Evolutionary conservation across 2,888 invertebrate species (phyloP).

Genomic region (Tachystola acroxantha): DNA sequence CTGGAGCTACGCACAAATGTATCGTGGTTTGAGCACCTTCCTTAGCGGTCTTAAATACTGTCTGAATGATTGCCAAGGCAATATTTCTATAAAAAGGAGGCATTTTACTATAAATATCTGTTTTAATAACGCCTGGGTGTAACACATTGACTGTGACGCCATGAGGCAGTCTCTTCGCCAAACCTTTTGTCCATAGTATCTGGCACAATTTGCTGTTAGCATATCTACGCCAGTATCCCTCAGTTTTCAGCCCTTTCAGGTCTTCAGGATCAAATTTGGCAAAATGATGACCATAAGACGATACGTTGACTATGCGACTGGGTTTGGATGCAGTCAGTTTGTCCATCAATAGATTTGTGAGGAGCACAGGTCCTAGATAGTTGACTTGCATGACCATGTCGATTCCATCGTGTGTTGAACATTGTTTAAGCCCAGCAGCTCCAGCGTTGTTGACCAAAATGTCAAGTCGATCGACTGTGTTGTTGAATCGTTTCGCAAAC

Average conservation of each 20-base stretch:
- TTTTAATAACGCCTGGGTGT: conserved; percentile 90
- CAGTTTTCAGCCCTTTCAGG: conserved; percentile 21
- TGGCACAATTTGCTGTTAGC: conserved; percentile 58
- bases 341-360: conserved; percentile 81
- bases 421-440: conserved; percentile 43
- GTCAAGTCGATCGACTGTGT: conserved; percentile 69
- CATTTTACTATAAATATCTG: conserved; percentile 84
- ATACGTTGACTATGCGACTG: conserved; percentile 62
- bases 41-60: conserved; percentile 82
- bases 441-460: conserved; percentile 83
- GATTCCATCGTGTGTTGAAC: conserved; percentile 78
- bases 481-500: conserved; percentile 80
- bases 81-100: conserved; percentile 59
- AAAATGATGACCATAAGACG: conserved; percentile 47
- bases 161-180: conserved; percentile 47
- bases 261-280: conserved; percentile 66
- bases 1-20: conserved; percentile 84
- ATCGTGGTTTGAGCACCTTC: conserved; percentile 90
- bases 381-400: conserved; percentile 82
- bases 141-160: conserved; percentile 87
- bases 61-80: conserved; percentile 72
- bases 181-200: conserved; percentile 56
- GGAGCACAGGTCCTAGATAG: conserved; percentile 83
- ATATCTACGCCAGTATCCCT: conserved; percentile 59
- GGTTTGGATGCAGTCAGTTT: conserved; percentile 52